Evolutionary conservation across 2,113 vertebrate genomes (phyloP).

Genomic region (Ahaetulla prasina): DNA sequence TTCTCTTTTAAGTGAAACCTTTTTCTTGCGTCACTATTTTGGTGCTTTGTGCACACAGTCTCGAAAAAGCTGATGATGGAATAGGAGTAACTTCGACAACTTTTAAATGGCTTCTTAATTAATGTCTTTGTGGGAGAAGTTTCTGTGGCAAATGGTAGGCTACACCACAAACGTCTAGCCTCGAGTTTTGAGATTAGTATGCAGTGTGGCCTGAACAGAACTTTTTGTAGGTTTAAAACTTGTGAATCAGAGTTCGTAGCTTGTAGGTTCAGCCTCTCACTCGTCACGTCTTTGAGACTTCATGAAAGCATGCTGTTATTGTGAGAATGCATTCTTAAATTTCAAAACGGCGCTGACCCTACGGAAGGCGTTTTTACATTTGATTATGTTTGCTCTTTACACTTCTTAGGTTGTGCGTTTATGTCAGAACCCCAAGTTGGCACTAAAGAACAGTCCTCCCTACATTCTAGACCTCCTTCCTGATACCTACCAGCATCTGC

Average conservation of each 20-base stretch:
- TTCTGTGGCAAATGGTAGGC: neutral
- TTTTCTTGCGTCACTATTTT: neutral
- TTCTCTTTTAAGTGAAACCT: neutral
- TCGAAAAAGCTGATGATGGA: neutral
- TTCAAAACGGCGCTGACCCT: neutral
- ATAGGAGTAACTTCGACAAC: neutral
- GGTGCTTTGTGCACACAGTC: neutral
- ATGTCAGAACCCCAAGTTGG: constrained; percentile 96
- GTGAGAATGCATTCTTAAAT: neutral
- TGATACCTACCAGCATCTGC: constrained; percentile 96
- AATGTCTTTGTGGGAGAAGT: rapidly evolving
- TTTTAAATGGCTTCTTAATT: neutral
- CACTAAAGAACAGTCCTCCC: constrained; percentile 96
- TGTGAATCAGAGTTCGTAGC: neutral
- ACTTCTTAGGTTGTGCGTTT: constrained; percentile 86
- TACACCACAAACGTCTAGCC: too few relatives aligned
- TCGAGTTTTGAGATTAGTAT: neutral
- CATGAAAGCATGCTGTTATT: neutral
- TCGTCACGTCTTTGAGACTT: neutral
- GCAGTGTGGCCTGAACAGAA: neutral
- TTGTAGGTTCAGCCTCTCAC: neutral
- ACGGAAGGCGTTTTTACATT: neutral
- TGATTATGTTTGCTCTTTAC: constrained; percentile 32
- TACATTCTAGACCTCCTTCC: constrained; percentile 97
- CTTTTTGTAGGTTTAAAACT: neutral